Evolutionary conservation across 2,888 invertebrate genomes (phyloP), one percentile per base, ranked within the genome.

Genomic region (Melieria picta): DNA sequence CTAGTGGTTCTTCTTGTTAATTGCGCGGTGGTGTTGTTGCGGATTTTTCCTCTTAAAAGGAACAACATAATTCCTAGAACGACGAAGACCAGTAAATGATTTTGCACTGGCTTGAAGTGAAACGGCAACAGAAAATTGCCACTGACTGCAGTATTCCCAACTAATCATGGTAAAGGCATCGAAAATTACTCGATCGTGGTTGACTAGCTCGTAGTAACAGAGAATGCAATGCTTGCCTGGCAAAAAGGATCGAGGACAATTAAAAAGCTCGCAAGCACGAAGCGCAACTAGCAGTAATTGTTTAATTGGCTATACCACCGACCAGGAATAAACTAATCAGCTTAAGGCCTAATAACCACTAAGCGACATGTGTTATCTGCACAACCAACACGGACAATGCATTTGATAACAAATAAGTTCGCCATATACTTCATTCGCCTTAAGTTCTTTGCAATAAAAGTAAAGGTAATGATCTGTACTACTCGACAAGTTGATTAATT

Each of bases 31-130:
- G 72, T 73, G 61, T 77, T 80, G 45, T 56, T 69, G 11, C 45
- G 81, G 75, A 79, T 81, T 79, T 79, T 81, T 82, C 81, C 82
- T 82, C 82, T 83, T 82, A 85, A 85, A 80, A 83, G 84, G 86
- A 84, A 85, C 85, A 85, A 85, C 85, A 85, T 85, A 85, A 85
- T 85, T 85, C 85, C 81, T 81, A 83, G 85, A 85, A 86, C 80
- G 80, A 79, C 80, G 79, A 81, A 52, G 52, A 50, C 52, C 67
- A 63, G 55, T 13, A 9, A 60, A 65, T 42, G 58, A 11, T 62
- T 63, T 66, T 71, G 65, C 55, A 63, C 52, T 43, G 42, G 30
- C 55, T 30, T 30, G 10, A 46, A 16, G 69, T 43, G 48, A 42
- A 47, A 7, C 73, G 67, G 70, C 69, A 69, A 71, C 69, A 72